Conservation (phyloP, 2,888 invertebrate species). For the Chirona hameri region DNA sequence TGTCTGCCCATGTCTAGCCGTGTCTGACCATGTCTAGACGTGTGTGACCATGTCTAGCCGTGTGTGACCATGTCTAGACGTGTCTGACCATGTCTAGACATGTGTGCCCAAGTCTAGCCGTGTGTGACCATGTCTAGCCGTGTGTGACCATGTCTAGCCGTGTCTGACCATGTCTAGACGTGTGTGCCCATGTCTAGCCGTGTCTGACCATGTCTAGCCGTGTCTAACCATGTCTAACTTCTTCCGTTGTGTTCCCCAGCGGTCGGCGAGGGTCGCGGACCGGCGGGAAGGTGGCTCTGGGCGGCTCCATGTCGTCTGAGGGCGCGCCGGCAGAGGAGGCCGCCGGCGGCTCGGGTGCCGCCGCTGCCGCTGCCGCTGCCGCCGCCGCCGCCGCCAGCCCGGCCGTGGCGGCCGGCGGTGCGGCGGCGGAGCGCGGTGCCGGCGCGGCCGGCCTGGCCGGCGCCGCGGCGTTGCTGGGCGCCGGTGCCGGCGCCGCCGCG, state of each 20-base stretch:
- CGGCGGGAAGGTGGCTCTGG: slow-evolving; percentile 24
- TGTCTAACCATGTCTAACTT: not conserved
- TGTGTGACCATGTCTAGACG: too few species aligned
- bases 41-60: too few species aligned
- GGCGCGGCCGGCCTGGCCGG: not conserved
- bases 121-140: too few species aligned
- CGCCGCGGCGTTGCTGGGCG: not conserved
- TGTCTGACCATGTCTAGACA: too few species aligned
- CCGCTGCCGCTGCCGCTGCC: slow-evolving; percentile 30
- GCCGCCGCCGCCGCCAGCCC: slow-evolving; percentile 22
- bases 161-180: not conserved
- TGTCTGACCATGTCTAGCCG: not conserved
- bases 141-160: too few species aligned
- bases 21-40: not conserved
- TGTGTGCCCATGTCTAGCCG: not conserved
- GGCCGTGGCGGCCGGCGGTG: slow-evolving; percentile 23
- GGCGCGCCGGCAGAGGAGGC: slow-evolving; percentile 23
- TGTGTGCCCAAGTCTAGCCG: too few species aligned
- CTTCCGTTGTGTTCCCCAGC: not conserved
- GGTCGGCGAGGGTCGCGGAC: slow-evolving; percentile 23
- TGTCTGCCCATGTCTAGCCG: not conserved
- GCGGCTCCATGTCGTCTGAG: slow-evolving; percentile 22
- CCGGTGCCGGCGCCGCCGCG: slow-evolving; percentile 42
- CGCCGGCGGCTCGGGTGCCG: slow-evolving; percentile 27
- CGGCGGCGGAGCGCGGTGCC: not conserved